phyloP scores from a whole-genome alignment of 2,888 invertebrate genomes.

The Arctia plantaginis region DNA sequence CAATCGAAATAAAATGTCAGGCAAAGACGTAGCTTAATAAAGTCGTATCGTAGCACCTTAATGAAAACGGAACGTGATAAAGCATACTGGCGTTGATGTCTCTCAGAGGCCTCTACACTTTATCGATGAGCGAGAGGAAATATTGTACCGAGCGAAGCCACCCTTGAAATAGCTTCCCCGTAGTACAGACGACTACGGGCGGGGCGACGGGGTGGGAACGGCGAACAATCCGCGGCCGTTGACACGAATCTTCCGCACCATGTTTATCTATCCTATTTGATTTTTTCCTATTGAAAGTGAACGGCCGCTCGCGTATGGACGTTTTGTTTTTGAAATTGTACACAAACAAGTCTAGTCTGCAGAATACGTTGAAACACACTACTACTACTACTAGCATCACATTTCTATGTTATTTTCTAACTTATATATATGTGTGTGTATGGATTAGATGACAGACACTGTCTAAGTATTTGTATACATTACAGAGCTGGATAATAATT shows the following conservation, averaged over 20 bases:
- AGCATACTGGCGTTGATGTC: constrained; percentile 73
- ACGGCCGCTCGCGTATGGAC: constrained; percentile 71
- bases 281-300: constrained; percentile 76
- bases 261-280: constrained; percentile 81
- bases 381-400: neutral
- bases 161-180: constrained; percentile 79
- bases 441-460: neutral
- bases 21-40: constrained; percentile 57
- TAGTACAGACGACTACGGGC: constrained; percentile 60
- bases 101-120: constrained; percentile 77
- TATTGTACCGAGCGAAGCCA: constrained; percentile 72
- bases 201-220: constrained; percentile 52
- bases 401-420: constrained; percentile 1
- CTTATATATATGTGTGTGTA: neutral
- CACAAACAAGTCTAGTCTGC: constrained; percentile 55
- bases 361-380: constrained; percentile 29
- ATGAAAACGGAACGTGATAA: constrained; percentile 70
- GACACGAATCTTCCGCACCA: constrained; percentile 80
- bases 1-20: neutral
- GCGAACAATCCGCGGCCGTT: constrained; percentile 79
- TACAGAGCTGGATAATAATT: neutral
- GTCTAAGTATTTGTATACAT: neutral
- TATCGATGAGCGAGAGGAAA: constrained; percentile 71
- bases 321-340: constrained; percentile 71
- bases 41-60: constrained; percentile 61